phyloP scores from a whole-genome alignment of 2,113 vertebrate species.

The Ctenomys sociabilis region DNA sequence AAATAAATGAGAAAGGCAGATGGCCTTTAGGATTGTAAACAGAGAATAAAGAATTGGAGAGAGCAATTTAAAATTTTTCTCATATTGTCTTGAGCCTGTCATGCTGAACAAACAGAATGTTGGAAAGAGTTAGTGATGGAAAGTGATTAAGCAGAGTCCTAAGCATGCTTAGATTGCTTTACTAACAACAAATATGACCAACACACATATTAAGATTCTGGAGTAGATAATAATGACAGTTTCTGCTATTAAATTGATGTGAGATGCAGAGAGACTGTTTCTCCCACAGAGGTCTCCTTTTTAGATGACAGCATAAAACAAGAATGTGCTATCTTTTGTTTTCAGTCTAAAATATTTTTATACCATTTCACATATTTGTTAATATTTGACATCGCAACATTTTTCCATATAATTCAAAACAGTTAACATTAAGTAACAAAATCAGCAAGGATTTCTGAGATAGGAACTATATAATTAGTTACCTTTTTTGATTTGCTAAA shows the following conservation, averaged over 20 bases:
- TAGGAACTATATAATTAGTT: not conserved
- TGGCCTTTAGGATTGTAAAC: not conserved
- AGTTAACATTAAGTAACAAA: not conserved
- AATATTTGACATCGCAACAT: not conserved
- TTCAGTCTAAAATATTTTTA: conserved; percentile 35
- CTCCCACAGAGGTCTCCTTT: not conserved
- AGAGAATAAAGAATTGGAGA: not conserved
- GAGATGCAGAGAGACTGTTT: conserved; percentile 7
- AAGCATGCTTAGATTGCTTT: not conserved
- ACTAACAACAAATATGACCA: not conserved
- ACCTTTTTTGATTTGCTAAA: not conserved
- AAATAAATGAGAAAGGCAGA: not conserved
- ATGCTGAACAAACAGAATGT: conserved; percentile 12
- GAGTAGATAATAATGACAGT: not conserved
- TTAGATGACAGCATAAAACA: not conserved
- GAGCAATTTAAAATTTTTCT: not conserved
- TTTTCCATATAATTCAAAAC: not conserved
- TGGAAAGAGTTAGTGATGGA: not conserved
- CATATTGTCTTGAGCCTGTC: not conserved
- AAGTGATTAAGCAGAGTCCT: not conserved
- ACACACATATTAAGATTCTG: not conserved
- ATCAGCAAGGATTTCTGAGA: not conserved
- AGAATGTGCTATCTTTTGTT: not conserved
- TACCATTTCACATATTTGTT: not conserved
- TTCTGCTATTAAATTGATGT: not conserved